Evolutionary conservation across 2,113 vertebrate species (phyloP), one percentile per base, ranked within the genome.

Genomic region (Cnemophilus loriae): DNA sequence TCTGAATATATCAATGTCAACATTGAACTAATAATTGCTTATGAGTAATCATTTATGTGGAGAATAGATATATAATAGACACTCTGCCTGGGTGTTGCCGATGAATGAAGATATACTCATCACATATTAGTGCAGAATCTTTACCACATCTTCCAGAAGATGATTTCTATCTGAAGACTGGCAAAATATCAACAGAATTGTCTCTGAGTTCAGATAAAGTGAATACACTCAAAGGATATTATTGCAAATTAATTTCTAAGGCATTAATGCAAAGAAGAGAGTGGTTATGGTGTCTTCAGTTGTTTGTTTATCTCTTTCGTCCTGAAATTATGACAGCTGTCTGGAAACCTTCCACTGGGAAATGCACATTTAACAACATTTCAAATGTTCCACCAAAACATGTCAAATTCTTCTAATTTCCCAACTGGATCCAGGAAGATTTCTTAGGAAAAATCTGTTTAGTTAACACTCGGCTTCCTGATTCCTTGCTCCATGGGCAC

Each of bases 341-440:
- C 93, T 94, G 65, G 77, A 73, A 95, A 82, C 18, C 23, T 94
- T 94, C 96, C 87, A 87, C 65, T 78, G 95, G 94, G 95, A 96
- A 96, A 97, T 68, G 74, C 53, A 68, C 77, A 82, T 82, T 78
- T 69, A 91, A 92, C 41, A 92, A 64, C 87, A 87, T 84, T 90
- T 96, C 93, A 96, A 89, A 89, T 89, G 91, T 97, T 97, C 96
- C 95, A 95, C 89, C 76, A 93, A 95, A 97, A 95, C 82, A 68
- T 60, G 93, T 97, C 95, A 96, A 91, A 87, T 82, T 84, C 44
- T 94, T 91, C 50, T 95, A 68, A 95, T 95, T 94, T 95, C 94
- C 95, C 87, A 71, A 37, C 37, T 95, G 92, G 60, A 90, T 88
- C 68, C 39, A 39, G 33, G 24, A 84, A 86, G 13, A 11, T 77